Evolutionary conservation across 1,140 invertebrate species (phyloP), one percentile per base, ranked within the genome.

Genomic region (Aethina tumida): DNA sequence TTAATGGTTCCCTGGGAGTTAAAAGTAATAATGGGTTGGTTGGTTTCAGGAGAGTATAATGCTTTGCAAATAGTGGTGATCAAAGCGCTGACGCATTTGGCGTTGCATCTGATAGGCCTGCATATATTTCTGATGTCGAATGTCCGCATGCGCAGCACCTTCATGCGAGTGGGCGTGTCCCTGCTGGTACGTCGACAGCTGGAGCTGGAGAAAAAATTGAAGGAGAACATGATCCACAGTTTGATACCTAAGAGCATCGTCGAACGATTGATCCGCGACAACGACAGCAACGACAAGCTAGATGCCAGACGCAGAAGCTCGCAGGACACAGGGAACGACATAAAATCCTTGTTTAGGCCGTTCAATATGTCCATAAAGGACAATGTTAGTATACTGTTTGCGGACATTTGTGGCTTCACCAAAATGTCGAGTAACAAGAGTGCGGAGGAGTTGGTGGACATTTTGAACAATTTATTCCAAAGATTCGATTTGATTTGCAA

Each of bases 331-430:
- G 73, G 73, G n/a, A 71, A 72, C 9, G 81, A 86, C 52, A 75
- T 89, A 5, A 75, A 80, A 41, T 84, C 84, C 1, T 65, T 91
- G 10, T 94, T 94, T 57, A 69, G 90, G 34, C 90, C 90, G 2
- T 95, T 95, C 53, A 93, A 92, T 52, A 97, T 97, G 90, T 84
- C 87, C 58, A 80, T 81, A 21, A 95, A 96, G 87, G 79, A 91
- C 39, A 85, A 95, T 60, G 92, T 97, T 13, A 95, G 90, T 60
- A 97, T 98, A 52, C 62, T 97, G n/a, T 98, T 97, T 61, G 93
- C 93, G 18, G 94, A 98, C 60, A 97, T 98, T 56, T 92, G 96
- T 12, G 94, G 94, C 4, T 97, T 98, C 60, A 98, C 94, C 0
- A 84, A 81, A 55, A 97, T 97, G 93, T 90, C 88, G 29, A 94